Percentiles rank a stretch among this genome's conserved stretches.
Conservation (phyloP, 2,888 invertebrate species). For the Troides aeacus region DNA sequence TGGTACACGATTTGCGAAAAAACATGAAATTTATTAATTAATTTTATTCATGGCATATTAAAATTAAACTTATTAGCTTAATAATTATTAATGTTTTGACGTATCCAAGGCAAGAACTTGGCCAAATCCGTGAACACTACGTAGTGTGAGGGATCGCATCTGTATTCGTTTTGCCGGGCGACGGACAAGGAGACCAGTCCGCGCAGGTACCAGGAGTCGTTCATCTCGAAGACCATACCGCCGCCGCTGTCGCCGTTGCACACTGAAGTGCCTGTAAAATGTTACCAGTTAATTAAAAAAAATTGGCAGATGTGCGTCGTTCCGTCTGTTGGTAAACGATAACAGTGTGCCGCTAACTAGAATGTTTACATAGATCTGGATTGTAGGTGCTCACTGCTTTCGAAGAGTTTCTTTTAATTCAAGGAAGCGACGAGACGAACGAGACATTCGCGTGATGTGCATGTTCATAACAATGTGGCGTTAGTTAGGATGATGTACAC, state of each 20-base stretch:
- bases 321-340: too few relatives aligned
- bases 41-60: not conserved
- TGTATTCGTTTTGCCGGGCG: slow-evolving; percentile 76
- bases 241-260: slow-evolving; percentile 80
- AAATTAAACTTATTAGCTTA: slow-evolving; percentile 4
- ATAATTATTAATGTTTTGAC: slow-evolving; percentile 35
- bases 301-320: not conserved
- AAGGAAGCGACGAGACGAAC: too few relatives aligned
- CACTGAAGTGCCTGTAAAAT: slow-evolving; percentile 75
- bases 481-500: too few relatives aligned
- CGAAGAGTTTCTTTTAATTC: too few relatives aligned
- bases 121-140: slow-evolving; percentile 82
- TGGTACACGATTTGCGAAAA: too few relatives aligned
- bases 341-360: too few relatives aligned
- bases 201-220: slow-evolving; percentile 64
- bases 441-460: too few relatives aligned
- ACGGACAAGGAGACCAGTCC: slow-evolving; percentile 81
- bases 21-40: too few relatives aligned
- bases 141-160: slow-evolving; percentile 81
- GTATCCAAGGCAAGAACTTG: slow-evolving; percentile 79
- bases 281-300: not conserved
- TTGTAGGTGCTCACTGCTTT: too few relatives aligned
- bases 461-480: too few relatives aligned
- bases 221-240: slow-evolving; percentile 71
- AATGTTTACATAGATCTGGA: too few relatives aligned